phyloP scores from a whole-genome alignment of 2,888 invertebrate genomes.

The Notodonta dromedarius region DNA sequence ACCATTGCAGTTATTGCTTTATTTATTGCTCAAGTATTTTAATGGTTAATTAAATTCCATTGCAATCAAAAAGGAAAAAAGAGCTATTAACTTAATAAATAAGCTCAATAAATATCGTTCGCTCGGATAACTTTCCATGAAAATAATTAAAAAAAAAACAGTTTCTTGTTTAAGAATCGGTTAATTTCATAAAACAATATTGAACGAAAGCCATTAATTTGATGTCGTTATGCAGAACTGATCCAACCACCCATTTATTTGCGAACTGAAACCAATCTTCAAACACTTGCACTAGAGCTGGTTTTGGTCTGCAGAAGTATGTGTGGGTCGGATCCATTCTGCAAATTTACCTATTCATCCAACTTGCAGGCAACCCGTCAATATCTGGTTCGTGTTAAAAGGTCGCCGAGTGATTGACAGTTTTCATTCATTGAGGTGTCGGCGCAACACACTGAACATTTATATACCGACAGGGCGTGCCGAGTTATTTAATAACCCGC shows the following conservation, averaged over 20 bases:
- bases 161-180: slow-evolving; percentile 3
- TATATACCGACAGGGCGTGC: slow-evolving; percentile 34
- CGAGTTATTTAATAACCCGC: slow-evolving; percentile 30
- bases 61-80: too few relatives aligned
- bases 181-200: slow-evolving; percentile 12
- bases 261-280: too few relatives aligned
- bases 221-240: neutral
- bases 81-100: neutral
- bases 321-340: too few relatives aligned
- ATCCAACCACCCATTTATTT: too few relatives aligned
- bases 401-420: slow-evolving; percentile 54
- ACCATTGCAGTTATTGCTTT: too few relatives aligned
- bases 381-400: slow-evolving; percentile 30
- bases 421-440: slow-evolving; percentile 49
- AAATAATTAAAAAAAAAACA: neutral
- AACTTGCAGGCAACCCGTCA: slow-evolving; percentile 8
- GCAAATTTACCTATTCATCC: too few relatives aligned
- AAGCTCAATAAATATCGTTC: neutral
- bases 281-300: too few relatives aligned
- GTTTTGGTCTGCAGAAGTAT: too few relatives aligned
- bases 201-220: slow-evolving; percentile 16
- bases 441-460: slow-evolving; percentile 16
- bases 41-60: too few relatives aligned
- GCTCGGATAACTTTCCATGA: neutral
- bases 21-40: too few relatives aligned